Evolutionary conservation across 1,140 invertebrate genomes (phyloP).

Genomic region (Platyura marginata): DNA sequence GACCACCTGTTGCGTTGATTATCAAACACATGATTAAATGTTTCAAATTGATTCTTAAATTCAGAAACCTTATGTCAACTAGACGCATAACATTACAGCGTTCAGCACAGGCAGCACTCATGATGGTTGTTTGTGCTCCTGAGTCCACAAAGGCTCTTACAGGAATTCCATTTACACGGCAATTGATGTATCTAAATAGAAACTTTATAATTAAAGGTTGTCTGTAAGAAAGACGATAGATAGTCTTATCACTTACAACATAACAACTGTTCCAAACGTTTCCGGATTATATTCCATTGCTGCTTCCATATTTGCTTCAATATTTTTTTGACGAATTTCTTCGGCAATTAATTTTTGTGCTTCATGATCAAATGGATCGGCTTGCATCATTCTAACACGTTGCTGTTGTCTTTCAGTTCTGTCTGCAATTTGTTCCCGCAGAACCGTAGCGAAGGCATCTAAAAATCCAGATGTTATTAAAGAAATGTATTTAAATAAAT

Average conservation of each 20-base stretch:
- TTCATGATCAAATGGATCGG: conserved; percentile 89
- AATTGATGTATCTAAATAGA: conserved; percentile 54
- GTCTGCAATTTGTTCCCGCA: conserved; percentile 62
- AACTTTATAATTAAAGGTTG: background rate
- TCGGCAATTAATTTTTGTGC: conserved; percentile 88
- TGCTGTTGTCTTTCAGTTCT: conserved; percentile 63
- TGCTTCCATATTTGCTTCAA: conserved; percentile 96
- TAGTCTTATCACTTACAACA: conserved; percentile 47
- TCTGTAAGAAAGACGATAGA: too few relatives aligned
- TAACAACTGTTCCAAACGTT: conserved; percentile 90
- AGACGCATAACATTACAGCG: conserved; percentile 90
- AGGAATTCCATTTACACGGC: conserved; percentile 84
- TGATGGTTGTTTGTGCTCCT: conserved; percentile 85
- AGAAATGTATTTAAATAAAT: too few relatives aligned
- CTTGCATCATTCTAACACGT: conserved; percentile 69
- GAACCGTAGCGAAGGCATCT: conserved; percentile 68
- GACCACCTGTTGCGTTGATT: conserved; percentile 62
- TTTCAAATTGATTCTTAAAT: too few relatives aligned
- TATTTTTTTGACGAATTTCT: conserved; percentile 89
- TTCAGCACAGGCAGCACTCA: conserved; percentile 82
- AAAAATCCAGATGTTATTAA: too few relatives aligned
- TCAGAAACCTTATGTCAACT: conserved; percentile 64
- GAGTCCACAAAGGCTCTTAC: conserved; percentile 98
- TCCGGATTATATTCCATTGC: conserved; percentile 97
- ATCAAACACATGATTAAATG: too few relatives aligned